A percentile compares a stretch with the other conserved stretches of the same genome.
Evolutionary conservation across 30 jellyfish, hydroid and myxozoan species (phyloP).

Genomic region (Chrysaora quinquecirrha): DNA sequence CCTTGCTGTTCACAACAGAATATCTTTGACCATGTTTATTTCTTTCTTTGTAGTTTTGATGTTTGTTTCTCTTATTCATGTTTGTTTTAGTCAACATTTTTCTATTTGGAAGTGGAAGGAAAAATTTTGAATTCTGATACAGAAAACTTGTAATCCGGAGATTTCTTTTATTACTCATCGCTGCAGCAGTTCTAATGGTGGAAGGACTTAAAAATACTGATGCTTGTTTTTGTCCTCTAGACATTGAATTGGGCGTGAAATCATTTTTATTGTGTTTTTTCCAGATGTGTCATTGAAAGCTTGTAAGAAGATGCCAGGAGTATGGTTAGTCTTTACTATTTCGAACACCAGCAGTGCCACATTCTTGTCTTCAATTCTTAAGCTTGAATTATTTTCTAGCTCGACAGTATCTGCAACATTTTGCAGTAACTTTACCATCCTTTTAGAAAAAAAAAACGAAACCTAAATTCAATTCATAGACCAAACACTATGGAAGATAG

Average conservation of each 20-base stretch:
- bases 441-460: no score
- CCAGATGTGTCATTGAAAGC: neutral
- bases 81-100: neutral
- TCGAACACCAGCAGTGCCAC: neutral
- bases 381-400: neutral
- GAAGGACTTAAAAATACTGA: neutral
- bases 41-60: neutral
- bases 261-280: neutral
- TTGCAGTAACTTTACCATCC: no score
- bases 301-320: neutral
- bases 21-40: neutral
- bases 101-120: neutral
- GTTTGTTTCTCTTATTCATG: neutral
- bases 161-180: neutral
- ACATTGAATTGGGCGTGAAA: no score
- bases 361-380: neutral
- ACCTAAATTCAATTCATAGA: no score
- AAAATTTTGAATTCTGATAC: slow-evolving; percentile 10
- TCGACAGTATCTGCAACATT: neutral
- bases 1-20: slow-evolving; percentile 15
- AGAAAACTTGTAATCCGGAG: slow-evolving; percentile 25
- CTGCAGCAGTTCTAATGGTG: slow-evolving; percentile 7
- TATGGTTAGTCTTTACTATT: neutral
- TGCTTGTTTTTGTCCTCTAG: neutral
- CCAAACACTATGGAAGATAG: no score